phyloP scores from a whole-genome alignment of 1,140 invertebrate species.

The Zophobas morio region DNA sequence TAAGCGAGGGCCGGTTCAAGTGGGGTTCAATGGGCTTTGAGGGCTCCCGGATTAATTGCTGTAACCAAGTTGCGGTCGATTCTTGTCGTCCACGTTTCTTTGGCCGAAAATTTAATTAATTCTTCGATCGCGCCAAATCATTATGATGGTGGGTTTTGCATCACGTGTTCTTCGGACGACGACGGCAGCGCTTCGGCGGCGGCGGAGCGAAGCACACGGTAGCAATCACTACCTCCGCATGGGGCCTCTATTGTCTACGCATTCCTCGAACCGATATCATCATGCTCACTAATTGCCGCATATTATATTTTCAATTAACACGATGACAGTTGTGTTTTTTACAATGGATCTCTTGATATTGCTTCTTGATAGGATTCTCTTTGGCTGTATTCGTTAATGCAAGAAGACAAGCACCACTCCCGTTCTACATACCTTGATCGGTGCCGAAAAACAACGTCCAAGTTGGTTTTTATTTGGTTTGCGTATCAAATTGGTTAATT shows the following conservation, averaged over 20 bases:
- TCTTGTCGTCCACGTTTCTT: constrained; percentile 34
- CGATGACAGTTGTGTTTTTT: constrained; percentile 60
- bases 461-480: too few species aligned
- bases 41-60: constrained; percentile 59
- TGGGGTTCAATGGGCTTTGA: constrained; percentile 57
- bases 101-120: constrained; percentile 42
- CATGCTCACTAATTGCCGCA: constrained; percentile 60
- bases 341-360: constrained; percentile 49
- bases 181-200: constrained; percentile 10
- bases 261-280: constrained; percentile 56
- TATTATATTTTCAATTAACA: constrained; percentile 61
- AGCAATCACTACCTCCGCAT: constrained; percentile 60
- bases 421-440: constrained; percentile 26
- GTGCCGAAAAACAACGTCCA: too few species aligned
- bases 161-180: constrained; percentile 1
- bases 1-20: constrained; percentile 61
- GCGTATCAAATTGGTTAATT: too few species aligned
- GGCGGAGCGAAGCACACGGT: constrained; percentile 56
- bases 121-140: constrained; percentile 32
- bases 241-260: constrained; percentile 57
- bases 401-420: constrained; percentile 38
- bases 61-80: constrained; percentile 59
- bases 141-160: constrained; percentile 2
- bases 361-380: constrained; percentile 48
- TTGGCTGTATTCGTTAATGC: constrained; percentile 36